Base-by-base conservation (phyloP, 2,888 invertebrate species). In the Hesperia comma region DNA sequence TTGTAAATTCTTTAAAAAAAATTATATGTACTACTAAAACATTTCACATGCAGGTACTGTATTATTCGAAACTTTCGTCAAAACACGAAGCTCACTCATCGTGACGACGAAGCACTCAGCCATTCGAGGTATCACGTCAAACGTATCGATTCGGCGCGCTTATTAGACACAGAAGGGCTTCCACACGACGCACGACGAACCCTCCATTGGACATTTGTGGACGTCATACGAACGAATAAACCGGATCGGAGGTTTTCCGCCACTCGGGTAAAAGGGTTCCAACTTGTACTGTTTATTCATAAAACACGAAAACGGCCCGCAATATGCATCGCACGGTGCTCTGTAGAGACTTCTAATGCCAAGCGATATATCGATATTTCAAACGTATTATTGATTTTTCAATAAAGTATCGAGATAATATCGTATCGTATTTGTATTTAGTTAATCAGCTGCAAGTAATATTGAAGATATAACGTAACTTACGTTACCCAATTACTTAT, bases 141-240 rank as follows among this genome's bases (percentile, higher is more conserved):
- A 68, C 67, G 68, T 80, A 82, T 84, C 81, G 84, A 85, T 83
- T 81, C 75, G 76, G 72, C 79, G 71, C 78, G 75, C 77, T 79
- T 80, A 78, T 76, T 77, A 71, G 77, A 63, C 76, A 73, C 70
- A 75, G 75, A 75, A 82, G 77, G 85, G 85, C 81, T 86, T 85
- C 85, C 72, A 61, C 19, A 53, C 55, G 55, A 46, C 55, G 61
- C 66, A 10, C 37, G 37, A 12, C 55, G 63, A 63, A 58, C 67
- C 64, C 54, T 57, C 57, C 53, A 49, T 43, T 66, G 32, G 33
- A 41, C n/a, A n/a, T 26, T 54, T 12, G 43, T 43, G 43, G 53
- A 60, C 64, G 64, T 66, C 64, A 66, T 66, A 43, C 57, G 32
- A 33, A 33, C 43, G 43, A 32, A 66, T 54, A 66, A 64, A 53